A percentile compares a stretch with the other conserved stretches of the same genome.
Conservation (phyloP, 2,888 invertebrate species). For the Lasioglossum morio region DNA sequence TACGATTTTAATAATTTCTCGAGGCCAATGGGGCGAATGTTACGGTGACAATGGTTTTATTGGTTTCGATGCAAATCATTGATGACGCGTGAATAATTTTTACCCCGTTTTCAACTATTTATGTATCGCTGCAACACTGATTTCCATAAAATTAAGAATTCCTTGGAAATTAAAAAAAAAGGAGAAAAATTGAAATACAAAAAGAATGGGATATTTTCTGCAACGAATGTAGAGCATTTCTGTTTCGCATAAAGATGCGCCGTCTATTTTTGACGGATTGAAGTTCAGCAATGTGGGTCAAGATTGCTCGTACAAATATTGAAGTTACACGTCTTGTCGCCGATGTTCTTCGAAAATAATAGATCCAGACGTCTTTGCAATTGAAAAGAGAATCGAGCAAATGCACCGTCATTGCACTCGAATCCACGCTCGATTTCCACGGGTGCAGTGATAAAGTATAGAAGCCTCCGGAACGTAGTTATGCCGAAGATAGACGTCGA, state of each 20-base stretch:
- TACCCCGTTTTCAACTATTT: no score
- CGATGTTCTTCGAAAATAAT: neutral
- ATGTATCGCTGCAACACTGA: no score
- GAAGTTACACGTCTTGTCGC: neutral
- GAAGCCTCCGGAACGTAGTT: constrained; percentile 48
- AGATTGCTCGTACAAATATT: neutral
- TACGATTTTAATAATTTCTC: no score
- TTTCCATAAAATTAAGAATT: no score
- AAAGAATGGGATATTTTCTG: no score
- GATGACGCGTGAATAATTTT: no score
- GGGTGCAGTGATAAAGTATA: constrained; percentile 27
- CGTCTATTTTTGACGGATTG: neutral
- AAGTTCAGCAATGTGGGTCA: neutral
- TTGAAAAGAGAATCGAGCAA: neutral
- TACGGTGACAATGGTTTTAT: no score
- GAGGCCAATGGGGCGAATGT: no score
- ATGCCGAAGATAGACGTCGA: constrained; percentile 43
- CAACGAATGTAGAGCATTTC: no score
- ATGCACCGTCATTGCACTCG: constrained; percentile 4
- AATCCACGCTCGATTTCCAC: constrained; percentile 53
- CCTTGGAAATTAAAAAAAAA: no score
- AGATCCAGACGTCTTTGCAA: neutral
- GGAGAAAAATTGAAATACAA: no score
- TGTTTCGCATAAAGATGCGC: neutral
- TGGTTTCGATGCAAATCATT: no score